Base-by-base conservation (phyloP, 2,888 invertebrate genomes). In the Lordiphosa andalusiaca region DNA sequence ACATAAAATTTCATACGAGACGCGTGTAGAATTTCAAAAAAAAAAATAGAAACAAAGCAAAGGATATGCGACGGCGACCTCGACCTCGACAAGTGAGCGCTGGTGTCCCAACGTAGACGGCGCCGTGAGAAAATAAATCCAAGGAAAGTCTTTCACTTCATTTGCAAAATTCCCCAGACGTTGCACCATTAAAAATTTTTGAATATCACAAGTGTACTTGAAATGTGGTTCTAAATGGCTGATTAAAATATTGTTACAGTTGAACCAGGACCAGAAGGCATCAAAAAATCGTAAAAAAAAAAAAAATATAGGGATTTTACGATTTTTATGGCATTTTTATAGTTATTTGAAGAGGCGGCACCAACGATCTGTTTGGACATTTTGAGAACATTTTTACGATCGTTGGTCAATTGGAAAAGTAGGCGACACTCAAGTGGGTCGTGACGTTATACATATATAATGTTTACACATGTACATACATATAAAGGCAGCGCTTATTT, bases 351-450 rank as follows among this genome's bases (percentile, higher is more conserved):
- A 76, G 76, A 76, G 78, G 63, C 72, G 65, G 82, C 71, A 69
- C 73, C 71, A 85, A 87, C 75, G 84, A 82, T 78, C 82, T 87
- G 86, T 87, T 87, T 86, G 72, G 85, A 84, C 82, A 85, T 73
- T 78, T 84, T 66, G 67, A 71, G 78, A 84, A 73, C 66, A 67
- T 61, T 78, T 81, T 84, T 65, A 84, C 66, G 66, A 67, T 65
- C 61, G 65, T 57, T 59, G 54, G 56, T 63, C 55, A 48, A 54
- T 54, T 49, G 49, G 39, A 63, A 67, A 61, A 51, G 52, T 44
- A 53, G 63, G 56, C 71, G 54, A 69, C 58, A 53, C 67, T 73
- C 74, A 77, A 84, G 82, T 77, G 71, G 73, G 61, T 73, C 77
- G 60, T 13, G 23, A 13, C 16, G 5, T 13, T 21, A 46, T 46